Conservation (phyloP, 64 coral and sea anemone species). For the Exaiptasia diaphana region DNA sequence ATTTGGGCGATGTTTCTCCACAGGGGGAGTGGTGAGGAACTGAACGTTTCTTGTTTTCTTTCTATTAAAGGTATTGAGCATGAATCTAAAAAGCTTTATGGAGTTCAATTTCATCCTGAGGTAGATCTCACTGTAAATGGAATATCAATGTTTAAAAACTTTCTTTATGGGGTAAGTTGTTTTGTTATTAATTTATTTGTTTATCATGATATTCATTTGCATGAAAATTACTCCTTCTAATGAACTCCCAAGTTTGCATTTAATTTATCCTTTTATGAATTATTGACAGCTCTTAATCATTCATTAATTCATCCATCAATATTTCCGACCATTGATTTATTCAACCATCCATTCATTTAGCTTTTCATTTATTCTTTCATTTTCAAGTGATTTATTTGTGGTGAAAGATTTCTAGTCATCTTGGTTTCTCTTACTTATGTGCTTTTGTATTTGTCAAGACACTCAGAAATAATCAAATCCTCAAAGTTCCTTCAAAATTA, state of each 20-base stretch:
- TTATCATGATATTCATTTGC: neutral
- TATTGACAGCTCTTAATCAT: neutral
- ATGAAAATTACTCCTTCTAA: neutral
- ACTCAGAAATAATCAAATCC: no score
- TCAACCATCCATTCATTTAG: no score
- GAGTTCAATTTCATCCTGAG: constrained; percentile 96
- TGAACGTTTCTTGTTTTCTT: neutral
- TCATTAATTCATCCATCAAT: no score
- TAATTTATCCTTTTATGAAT: neutral
- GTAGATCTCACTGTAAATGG: constrained; percentile 92
- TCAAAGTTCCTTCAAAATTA: no score
- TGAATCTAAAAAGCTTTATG: constrained; percentile 90
- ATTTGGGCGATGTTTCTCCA: no score
- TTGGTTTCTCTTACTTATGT: no score
- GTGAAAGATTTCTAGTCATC: no score
- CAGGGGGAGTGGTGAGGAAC: no score
- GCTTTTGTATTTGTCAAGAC: no score
- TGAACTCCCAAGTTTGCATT: neutral
- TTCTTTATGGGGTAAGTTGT: constrained; percentile 73
- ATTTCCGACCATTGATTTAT: no score
- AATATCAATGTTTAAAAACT: constrained; percentile 85
- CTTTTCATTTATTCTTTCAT: no score
- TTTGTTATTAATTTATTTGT: neutral
- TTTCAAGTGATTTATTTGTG: no score
- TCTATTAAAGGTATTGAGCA: constrained; percentile 74